Percentiles rank a stretch among this genome's conserved stretches.
Conservation (phyloP, 2,888 invertebrate genomes). For the Sesamia inferens region DNA sequence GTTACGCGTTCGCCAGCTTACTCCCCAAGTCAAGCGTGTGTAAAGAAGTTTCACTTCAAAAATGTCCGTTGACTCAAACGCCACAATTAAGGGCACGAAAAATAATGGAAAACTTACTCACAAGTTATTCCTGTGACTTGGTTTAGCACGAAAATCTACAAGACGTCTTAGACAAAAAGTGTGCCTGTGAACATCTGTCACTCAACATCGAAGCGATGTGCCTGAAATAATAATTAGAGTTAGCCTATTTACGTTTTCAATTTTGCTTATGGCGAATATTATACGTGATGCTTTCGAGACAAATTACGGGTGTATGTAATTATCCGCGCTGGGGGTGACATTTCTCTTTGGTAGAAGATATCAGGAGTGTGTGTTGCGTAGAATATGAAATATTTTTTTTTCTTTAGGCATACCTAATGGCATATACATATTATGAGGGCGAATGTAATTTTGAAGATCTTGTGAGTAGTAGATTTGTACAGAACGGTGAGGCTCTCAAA, state of each 20-base stretch:
- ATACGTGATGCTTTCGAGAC: conserved; percentile 32
- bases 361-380: conserved; percentile 1
- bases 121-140: conserved; percentile 1
- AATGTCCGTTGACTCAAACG: neutral
- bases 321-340: neutral
- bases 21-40: too few species aligned
- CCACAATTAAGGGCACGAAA: conserved; percentile 21
- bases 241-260: conserved; percentile 42
- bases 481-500: too few species aligned
- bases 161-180: conserved; percentile 29
- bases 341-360: conserved; percentile 7
- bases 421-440: too few species aligned
- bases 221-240: conserved; percentile 52
- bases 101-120: conserved; percentile 6
- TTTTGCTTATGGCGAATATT: conserved; percentile 47
- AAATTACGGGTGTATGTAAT: conserved; percentile 18
- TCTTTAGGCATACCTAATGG: neutral
- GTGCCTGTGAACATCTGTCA: neutral
- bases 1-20: too few species aligned
- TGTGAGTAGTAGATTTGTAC: too few species aligned
- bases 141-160: conserved; percentile 7
- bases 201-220: conserved; percentile 26
- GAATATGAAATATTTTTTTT: conserved; percentile 16
- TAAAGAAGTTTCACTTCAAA: too few species aligned
- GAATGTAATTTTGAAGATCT: too few species aligned